Evolutionary conservation across 2,113 vertebrate genomes (phyloP).

Genomic region (Siphamia tubifer): DNA sequence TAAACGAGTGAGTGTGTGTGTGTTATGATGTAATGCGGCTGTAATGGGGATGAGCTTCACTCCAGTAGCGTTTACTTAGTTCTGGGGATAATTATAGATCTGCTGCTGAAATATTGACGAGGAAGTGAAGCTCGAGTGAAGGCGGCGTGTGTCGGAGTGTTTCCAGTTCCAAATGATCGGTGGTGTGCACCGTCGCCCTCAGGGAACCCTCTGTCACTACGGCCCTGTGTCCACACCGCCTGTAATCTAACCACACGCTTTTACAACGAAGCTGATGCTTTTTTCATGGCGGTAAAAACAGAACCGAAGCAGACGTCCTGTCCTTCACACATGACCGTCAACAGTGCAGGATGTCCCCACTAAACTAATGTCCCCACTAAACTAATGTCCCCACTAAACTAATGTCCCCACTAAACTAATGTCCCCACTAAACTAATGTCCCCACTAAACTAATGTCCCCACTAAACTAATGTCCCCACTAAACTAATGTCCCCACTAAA

Average conservation of each 20-base stretch:
- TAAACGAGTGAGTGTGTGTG: too few species aligned
- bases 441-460: too few species aligned
- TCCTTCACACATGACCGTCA: slow-evolving; percentile 1
- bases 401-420: too few species aligned
- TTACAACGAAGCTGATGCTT: background rate
- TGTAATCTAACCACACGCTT: background rate
- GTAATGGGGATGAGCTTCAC: background rate
- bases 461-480: too few species aligned
- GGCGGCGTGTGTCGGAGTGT: background rate
- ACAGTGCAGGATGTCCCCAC: background rate
- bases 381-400: too few species aligned
- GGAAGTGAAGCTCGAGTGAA: background rate
- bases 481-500: too few species aligned
- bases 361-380: too few species aligned
- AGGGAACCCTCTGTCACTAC: slow-evolving; percentile 4
- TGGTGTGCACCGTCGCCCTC: background rate
- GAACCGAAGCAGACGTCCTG: background rate
- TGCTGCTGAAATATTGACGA: slow-evolving; percentile 34
- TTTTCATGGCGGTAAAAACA: background rate
- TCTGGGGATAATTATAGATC: slow-evolving; percentile 20
- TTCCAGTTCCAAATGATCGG: slow-evolving; percentile 1
- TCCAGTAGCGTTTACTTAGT: background rate
- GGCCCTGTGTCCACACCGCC: background rate
- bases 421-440: too few species aligned
- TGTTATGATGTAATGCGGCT: slow-evolving; percentile 4